These are phyloP conservation scores for Ceryle rudis DNA, from an alignment of 2,797 vertebrate genomes.

Conservation along the genomic window DNA sequence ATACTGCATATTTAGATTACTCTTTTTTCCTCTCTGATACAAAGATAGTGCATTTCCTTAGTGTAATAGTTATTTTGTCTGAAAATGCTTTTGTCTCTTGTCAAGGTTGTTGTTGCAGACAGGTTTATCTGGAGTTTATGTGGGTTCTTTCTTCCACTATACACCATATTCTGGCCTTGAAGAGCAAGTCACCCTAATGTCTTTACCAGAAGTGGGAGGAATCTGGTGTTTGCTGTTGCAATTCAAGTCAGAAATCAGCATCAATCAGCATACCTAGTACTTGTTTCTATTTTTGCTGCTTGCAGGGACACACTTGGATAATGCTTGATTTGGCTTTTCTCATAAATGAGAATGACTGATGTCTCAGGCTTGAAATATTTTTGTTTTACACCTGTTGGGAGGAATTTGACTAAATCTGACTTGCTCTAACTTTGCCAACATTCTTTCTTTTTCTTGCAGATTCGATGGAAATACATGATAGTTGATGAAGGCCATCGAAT, in stretches of 20 bases:
- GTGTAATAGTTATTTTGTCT: background rate
- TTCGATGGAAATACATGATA: slow-evolving; percentile 99
- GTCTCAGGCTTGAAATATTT: background rate
- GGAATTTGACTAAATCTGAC: background rate
- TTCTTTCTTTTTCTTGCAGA: slow-evolving; percentile 73
- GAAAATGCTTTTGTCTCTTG: background rate
- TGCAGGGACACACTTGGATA: background rate
- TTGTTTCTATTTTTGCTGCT: background rate
- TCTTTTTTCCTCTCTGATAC: background rate
- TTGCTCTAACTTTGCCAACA: background rate
- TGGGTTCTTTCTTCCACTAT: background rate
- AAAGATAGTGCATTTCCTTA: background rate
- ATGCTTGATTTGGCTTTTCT: background rate
- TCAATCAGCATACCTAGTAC: background rate
- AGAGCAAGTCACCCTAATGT: background rate
- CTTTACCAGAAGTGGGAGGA: background rate
- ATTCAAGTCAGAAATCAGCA: background rate
- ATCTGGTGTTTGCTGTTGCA: background rate
- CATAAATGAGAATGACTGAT: background rate
- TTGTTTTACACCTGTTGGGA: background rate
- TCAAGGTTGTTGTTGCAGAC: background rate
- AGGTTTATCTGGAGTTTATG: background rate
- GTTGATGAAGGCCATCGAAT: slow-evolving; percentile 98
- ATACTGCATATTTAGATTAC: background rate
- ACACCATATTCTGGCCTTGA: background rate